A percentile compares a stretch with the other conserved stretches of the same genome.
Conservation (phyloP, 2,888 invertebrate genomes). For the Neuroscelio doddi region DNA sequence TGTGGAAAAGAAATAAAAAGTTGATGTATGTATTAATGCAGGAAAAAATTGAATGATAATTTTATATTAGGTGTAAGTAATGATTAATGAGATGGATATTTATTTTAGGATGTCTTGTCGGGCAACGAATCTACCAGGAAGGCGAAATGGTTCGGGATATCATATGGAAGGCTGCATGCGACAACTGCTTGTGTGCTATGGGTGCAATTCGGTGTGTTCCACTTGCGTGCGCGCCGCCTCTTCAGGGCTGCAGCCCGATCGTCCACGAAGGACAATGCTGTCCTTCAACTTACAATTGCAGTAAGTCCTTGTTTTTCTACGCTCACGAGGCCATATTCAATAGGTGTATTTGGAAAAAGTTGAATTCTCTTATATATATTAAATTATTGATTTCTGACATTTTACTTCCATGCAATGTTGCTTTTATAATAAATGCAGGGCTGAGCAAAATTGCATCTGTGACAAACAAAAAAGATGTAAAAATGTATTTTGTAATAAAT, state of each 20-base stretch:
- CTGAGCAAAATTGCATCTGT: no score
- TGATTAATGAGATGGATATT: slow-evolving; percentile 4
- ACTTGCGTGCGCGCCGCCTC: slow-evolving; percentile 82
- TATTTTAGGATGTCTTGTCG: slow-evolving; percentile 78
- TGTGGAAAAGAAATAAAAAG: no score
- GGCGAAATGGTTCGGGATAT: slow-evolving; percentile 80
- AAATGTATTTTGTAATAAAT: no score
- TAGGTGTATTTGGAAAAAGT: not conserved
- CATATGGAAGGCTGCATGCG: slow-evolving; percentile 77
- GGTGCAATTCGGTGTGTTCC: slow-evolving; percentile 83
- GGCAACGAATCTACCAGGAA: slow-evolving; percentile 78
- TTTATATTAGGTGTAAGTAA: no score
- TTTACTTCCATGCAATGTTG: not conserved
- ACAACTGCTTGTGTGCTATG: slow-evolving; percentile 86
- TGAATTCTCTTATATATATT: not conserved
- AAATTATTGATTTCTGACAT: not conserved
- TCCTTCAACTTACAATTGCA: slow-evolving; percentile 87
- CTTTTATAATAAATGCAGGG: no score
- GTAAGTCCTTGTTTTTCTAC: slow-evolving; percentile 72
- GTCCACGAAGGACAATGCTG: slow-evolving; percentile 86
- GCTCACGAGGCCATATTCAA: slow-evolving; percentile 7
- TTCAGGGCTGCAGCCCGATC: slow-evolving; percentile 84
- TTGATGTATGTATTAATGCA: no score
- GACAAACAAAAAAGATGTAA: no score
- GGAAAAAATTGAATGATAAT: no score